Evolutionary conservation across 2,797 vertebrate genomes (phyloP).

Genomic region (Tinamus major): DNA sequence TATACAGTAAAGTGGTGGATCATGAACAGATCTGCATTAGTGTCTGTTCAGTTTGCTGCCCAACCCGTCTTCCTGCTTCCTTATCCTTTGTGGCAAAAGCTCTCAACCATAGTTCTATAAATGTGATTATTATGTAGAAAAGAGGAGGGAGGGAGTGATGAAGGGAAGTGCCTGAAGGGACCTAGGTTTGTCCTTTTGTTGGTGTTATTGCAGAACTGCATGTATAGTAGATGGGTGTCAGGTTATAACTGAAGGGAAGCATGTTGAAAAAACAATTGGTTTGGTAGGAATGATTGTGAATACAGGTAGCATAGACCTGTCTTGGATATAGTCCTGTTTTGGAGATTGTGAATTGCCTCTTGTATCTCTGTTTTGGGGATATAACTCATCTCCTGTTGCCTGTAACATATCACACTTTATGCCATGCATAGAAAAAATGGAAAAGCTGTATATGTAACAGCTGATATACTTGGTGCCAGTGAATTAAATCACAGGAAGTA

Average conservation of each 20-base stretch:
- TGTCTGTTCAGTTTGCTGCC: neutral
- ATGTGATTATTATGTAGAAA: neutral
- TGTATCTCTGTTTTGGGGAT: neutral
- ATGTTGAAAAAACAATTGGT: neutral
- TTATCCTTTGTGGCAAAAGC: neutral
- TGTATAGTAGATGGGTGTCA: neutral
- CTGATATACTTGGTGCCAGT: neutral
- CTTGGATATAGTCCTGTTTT: neutral
- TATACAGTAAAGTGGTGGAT: neutral
- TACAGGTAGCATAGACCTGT: neutral
- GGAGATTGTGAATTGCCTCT: neutral
- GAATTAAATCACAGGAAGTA: neutral
- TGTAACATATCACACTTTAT: neutral
- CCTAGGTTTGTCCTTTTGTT: conserved; percentile 15
- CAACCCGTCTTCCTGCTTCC: neutral
- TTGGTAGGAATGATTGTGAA: neutral
- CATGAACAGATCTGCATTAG: neutral
- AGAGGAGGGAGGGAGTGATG: neutral
- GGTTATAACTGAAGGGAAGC: neutral
- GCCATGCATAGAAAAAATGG: fast-evolving
- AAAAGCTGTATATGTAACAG: neutral
- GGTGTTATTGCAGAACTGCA: neutral
- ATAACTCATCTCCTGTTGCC: neutral
- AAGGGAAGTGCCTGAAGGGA: neutral
- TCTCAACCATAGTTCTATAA: neutral